Base-by-base conservation (phyloP, 2,113 vertebrate genomes). In the Cromileptes altivelis region DNA sequence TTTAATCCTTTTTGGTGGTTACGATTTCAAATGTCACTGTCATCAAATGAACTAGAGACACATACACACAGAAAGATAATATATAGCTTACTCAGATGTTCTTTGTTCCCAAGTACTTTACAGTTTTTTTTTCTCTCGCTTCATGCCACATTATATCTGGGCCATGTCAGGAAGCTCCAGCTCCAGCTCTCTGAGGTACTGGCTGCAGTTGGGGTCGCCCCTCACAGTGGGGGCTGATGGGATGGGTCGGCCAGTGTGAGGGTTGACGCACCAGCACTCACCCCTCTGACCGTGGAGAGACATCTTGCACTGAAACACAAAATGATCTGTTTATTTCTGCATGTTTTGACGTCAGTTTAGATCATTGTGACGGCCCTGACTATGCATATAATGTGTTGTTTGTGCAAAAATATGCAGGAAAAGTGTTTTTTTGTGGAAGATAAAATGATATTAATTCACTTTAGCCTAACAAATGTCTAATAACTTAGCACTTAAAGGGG, bases 181-280 rank as follows among this genome's bases (percentile, higher is more conserved):
- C 81, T 97, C 97, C 0, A 93, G 95, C 68, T 93, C 96, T 13
- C 91, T 93, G 61, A 98, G 96, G 96, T 97, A 99, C 92, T 97
- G 97, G 91, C 96, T 97, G 93, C 98, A 99, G 92, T 98, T 97
- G 0, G 97, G 98, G 93, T 99, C 97, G 0, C 98, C 98, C 0
- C 98, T 96, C 81, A 99, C 95, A n/a, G 95, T 97, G 42, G 97
- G 98, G 1, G 97, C 96, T 0, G 95, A 96, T 69, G 96, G 95
- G 91, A 99, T 97, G 42, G 93, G 90, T 78, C 96, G 96, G 52
- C 98, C 98, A 0, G 97, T 97, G 91, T 97, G 96, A 21, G 98
- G 97, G 92, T 97, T 96, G 71, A 99, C 98, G 1, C 98, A 99
- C 98, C 98, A 99, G 92, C 98, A 99, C 92, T 99, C 98, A 0